Conservation (phyloP, 23 tunicate species). For the Phallusia fumigata region DNA sequence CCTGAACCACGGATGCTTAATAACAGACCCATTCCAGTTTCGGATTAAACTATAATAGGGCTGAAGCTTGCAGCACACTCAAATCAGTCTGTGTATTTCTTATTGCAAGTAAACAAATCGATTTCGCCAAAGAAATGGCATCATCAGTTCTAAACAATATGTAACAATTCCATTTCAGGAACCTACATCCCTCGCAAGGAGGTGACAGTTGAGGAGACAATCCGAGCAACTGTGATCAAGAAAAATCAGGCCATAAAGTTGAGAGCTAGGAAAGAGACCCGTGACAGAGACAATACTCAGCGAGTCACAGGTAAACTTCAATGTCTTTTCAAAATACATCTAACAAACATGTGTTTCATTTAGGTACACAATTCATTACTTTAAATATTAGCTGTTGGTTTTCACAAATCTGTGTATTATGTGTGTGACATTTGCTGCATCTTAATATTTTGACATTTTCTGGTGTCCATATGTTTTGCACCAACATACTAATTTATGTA, state of each 20-base stretch:
- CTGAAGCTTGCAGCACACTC: too few relatives aligned
- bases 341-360: not conserved
- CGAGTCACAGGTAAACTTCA: constrained; percentile 66
- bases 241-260: constrained; percentile 85
- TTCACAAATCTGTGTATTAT: not conserved
- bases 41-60: too few relatives aligned
- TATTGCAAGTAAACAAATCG: too few relatives aligned
- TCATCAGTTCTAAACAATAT: too few relatives aligned
- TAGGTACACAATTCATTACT: not conserved
- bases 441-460: too few relatives aligned
- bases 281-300: constrained; percentile 63
- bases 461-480: too few relatives aligned
- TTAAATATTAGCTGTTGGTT: not conserved
- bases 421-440: too few relatives aligned
- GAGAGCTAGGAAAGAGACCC: constrained; percentile 72
- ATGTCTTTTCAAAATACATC: not conserved
- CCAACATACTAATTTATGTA: too few relatives aligned
- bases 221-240: constrained; percentile 79
- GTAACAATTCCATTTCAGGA: constrained; percentile 19
- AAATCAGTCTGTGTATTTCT: too few relatives aligned
- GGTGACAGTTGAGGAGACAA: constrained; percentile 50
- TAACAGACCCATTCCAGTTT: too few relatives aligned
- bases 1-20: too few relatives aligned
- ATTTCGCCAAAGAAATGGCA: too few relatives aligned
- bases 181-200: constrained; percentile 97